phyloP scores from a whole-genome alignment of 2,113 vertebrate genomes.

The Sula dactylatra region DNA sequence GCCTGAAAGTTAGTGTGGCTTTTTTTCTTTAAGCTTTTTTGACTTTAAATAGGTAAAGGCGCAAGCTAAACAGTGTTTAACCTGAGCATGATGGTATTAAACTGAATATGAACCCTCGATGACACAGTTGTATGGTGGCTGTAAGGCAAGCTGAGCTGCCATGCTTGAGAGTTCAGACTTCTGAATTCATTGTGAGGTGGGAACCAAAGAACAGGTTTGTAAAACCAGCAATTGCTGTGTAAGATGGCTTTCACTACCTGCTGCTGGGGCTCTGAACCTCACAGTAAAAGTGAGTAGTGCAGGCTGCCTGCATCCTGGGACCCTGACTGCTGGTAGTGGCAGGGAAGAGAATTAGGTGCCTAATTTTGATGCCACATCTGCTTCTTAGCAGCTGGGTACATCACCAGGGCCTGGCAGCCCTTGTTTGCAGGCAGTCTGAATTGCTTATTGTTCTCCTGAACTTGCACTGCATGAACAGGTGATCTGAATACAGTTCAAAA shows the following conservation, averaged over 20 bases:
- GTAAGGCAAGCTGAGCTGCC: background rate
- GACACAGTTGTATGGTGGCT: too few relatives aligned
- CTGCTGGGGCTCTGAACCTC: background rate
- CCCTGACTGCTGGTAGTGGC: background rate
- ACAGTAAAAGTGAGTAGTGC: background rate
- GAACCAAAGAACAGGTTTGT: background rate
- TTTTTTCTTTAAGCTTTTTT: background rate
- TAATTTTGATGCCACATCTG: background rate
- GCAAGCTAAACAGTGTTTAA: background rate
- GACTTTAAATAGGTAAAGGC: background rate
- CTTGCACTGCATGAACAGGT: background rate
- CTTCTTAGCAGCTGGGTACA: background rate
- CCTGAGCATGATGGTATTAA: background rate
- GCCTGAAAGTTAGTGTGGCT: background rate
- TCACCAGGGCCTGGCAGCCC: background rate
- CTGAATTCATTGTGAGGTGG: too few relatives aligned
- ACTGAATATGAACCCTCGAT: background rate
- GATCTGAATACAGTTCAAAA: background rate
- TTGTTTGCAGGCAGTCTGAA: background rate
- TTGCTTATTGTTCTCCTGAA: background rate
- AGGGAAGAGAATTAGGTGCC: background rate
- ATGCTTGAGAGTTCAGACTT: fast-evolving
- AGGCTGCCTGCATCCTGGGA: background rate
- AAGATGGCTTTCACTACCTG: background rate
- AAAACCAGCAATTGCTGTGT: background rate